Base-by-base conservation (phyloP, 2,888 invertebrate species). In the Cantharis flavilabris region DNA sequence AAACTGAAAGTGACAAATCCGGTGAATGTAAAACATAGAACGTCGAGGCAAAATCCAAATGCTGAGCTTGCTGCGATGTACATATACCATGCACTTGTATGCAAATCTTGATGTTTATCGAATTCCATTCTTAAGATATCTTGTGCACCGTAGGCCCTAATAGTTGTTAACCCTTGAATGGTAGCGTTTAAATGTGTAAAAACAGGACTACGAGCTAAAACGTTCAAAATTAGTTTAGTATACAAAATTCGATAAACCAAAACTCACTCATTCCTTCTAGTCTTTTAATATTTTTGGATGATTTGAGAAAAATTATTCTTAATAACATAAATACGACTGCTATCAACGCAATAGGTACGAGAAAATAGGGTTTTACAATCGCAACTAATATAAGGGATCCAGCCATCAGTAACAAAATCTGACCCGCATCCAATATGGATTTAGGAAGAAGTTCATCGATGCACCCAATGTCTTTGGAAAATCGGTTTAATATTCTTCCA, bases 391-490 rank as follows among this genome's bases (percentile, higher is more conserved):
- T 82, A 62, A 92, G 83, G 9, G 91, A 89, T 69, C 92, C 92
- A 10, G 89, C 80, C 86, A 89, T 88, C 76, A 86, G 83, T n/a
- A 89, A 81, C 63, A 89, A 84, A 90, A 92, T 87, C 84, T 92
- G 92, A 16, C 91, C 86, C 0, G 93, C 90, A 84, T 94, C 94
- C 70, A 94, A 85, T 69, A 92, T 88, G 26, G 91, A 91, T 79
- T 93, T 92, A 0, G 94, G 94, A 10, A 95, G 86, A 30, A 93
- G 86, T 83, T 95, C 95, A 83, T 95, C 95, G 85, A 96, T 92
- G 0, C 93, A 91, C 0, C 95, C 95, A 84, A 96, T 92, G 84
- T 97, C 96, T 85, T 96, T 96, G 0, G 96, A 94, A 84, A 97
- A 96, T 80, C 96, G 83, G 80, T 94, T 94, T 67, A 97, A 89